These are phyloP conservation scores for Actinernus sp. DNA, from an alignment of 92 coral and sea anemone species.

Conservation along the genomic window DNA sequence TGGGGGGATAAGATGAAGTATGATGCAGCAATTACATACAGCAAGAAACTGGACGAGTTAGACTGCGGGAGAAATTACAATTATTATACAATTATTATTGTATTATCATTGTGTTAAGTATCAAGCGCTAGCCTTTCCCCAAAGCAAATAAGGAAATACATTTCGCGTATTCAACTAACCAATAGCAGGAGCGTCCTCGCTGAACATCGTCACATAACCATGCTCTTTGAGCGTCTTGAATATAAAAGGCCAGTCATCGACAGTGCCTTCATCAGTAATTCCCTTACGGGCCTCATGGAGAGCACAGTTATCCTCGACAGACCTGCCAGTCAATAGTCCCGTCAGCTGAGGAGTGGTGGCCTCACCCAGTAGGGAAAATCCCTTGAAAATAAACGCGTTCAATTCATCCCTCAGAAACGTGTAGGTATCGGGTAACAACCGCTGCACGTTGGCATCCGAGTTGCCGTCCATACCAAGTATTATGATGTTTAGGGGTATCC, in stretches of 20 bases:
- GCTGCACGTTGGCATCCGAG: conserved; percentile 77
- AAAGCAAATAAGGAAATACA: too few species aligned
- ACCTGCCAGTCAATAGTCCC: conserved; percentile 69
- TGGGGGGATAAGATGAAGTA: too few species aligned
- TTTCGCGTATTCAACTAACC: too few species aligned
- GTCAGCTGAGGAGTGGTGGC: conserved; percentile 84
- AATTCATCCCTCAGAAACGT: conserved; percentile 63
- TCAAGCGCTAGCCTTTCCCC: too few species aligned
- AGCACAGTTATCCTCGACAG: conserved; percentile 73
- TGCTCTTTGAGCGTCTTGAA: conserved; percentile 63
- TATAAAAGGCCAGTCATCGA: conserved; percentile 93
- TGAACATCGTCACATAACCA: conserved; percentile 90
- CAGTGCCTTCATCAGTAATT: conserved; percentile 39
- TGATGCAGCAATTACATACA: too few species aligned
- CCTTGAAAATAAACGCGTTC: conserved; percentile 65
- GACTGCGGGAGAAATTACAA: too few species aligned
- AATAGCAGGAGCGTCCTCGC: conserved; percentile 84
- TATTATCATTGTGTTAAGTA: too few species aligned
- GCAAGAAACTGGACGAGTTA: too few species aligned
- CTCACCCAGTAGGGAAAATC: conserved; percentile 81
- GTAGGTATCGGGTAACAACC: conserved; percentile 61
- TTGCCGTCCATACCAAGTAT: conserved; percentile 84
- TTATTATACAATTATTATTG: too few species aligned
- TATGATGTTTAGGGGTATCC: conserved; percentile 71
- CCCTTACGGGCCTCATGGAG: conserved; percentile 84